Base-by-base conservation (phyloP, 2,888 invertebrate species). In the Anticlea derivata region DNA sequence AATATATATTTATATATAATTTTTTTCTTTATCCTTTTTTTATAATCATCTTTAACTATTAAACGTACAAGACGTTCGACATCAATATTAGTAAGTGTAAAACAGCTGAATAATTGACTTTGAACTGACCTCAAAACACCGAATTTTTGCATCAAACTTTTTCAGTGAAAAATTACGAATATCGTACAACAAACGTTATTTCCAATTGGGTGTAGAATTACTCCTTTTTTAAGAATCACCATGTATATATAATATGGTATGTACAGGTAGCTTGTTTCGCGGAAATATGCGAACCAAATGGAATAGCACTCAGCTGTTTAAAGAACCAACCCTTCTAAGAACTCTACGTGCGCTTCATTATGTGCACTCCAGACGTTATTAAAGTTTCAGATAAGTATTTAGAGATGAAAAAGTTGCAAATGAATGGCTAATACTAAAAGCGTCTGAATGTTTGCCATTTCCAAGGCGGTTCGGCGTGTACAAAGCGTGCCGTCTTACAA, bases 401-500 rank as follows among this genome's bases (percentile, higher is more conserved):
- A 62, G 61, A 70, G 71, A 72, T 70, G 75, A 79, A 73, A 78
- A 76, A 74, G 69, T 71, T 66, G 65, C 69, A 75, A 79, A 71
- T 70, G 69, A 75, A 75, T 70, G 69, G 66, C 72, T 71, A 68
- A 69, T 76, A 66, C 70, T 72, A 61, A 66, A 70, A 69, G 66
- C 70, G 65, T 68, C 62, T 67, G 68, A 77, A 85, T 81, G 73
- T 77, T 80, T 79, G 74, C 66, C 75, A 75, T 80, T 63, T 72
- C 63, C 73, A 61, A 73, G 77, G 75, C 75, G 69, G 68, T 77
- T 79, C 85, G 83, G 83, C 73, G 65, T 59, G 58, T 68, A 79
- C 83, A 86, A 86, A 86, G 85, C 73, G 70, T 64, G 70, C 68
- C 61, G 64, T 54, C 63, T 59, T 54, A 66, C 80, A 86, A 86